Percentiles rank a stretch among this genome's conserved stretches.
Conservation (phyloP, 2,888 invertebrate genomes). For the Mylabris sibirica region DNA sequence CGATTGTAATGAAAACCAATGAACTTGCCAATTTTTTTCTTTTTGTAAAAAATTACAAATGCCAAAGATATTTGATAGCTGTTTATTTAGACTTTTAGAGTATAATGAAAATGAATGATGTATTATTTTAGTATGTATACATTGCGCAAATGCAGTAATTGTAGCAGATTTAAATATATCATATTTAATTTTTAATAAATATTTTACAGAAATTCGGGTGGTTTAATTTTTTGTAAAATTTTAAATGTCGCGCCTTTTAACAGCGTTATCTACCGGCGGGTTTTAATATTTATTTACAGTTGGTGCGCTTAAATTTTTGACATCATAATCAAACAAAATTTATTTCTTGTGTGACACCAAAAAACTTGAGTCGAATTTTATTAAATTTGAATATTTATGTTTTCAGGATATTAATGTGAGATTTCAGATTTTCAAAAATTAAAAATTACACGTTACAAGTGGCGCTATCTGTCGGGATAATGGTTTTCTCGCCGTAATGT, state of each 20-base stretch:
- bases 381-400: too few relatives aligned
- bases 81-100: slow-evolving; percentile 33
- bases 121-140: slow-evolving; percentile 37
- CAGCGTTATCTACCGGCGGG: background rate
- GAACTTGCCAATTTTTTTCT: slow-evolving; percentile 38
- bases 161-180: slow-evolving; percentile 32
- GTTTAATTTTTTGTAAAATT: background rate
- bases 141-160: slow-evolving; percentile 29
- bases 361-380: too few relatives aligned
- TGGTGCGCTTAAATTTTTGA: too few relatives aligned
- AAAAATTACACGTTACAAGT: too few relatives aligned
- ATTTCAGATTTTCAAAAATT: too few relatives aligned
- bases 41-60: slow-evolving; percentile 47
- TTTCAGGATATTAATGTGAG: too few relatives aligned
- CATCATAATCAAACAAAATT: too few relatives aligned
- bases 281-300: background rate
- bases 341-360: too few relatives aligned
- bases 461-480: background rate
- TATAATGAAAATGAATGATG: slow-evolving; percentile 24
- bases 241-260: background rate
- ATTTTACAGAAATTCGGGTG: slow-evolving; percentile 4
- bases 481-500: background rate
- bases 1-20: slow-evolving; percentile 27
- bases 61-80: slow-evolving; percentile 51
- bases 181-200: slow-evolving; percentile 26